Percentiles rank a stretch among this genome's conserved stretches.
These are phyloP conservation scores for Desoria tigrina DNA, from an alignment of 2,888 invertebrate genomes.

Conservation along the genomic window DNA sequence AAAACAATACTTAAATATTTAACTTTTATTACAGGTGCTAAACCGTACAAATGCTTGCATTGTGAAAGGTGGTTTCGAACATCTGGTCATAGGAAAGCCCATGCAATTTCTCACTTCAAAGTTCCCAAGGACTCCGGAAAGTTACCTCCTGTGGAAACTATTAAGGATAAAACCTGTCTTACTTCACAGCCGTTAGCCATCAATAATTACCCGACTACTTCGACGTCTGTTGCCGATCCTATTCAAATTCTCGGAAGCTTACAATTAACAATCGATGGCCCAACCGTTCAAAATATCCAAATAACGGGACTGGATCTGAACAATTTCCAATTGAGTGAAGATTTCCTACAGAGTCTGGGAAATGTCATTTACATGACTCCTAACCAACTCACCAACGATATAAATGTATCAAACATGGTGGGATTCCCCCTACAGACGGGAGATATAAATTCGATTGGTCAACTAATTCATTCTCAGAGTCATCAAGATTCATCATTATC, in stretches of 20 bases:
- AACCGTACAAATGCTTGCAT: slow-evolving; percentile 82
- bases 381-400: slow-evolving; percentile 17
- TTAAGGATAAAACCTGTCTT: slow-evolving; percentile 21
- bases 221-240: not conserved
- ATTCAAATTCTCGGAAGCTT: slow-evolving; percentile 56
- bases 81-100: slow-evolving; percentile 67
- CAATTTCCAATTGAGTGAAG: slow-evolving; percentile 59
- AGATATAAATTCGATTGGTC: too few relatives aligned
- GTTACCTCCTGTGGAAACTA: slow-evolving; percentile 25
- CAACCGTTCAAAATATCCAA: slow-evolving; percentile 56
- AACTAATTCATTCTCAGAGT: not conserved
- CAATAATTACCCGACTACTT: too few relatives aligned
- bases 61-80: slow-evolving; percentile 71
- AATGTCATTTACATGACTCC: slow-evolving; percentile 56
- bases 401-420: too few relatives aligned
- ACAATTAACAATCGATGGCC: slow-evolving; percentile 55
- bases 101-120: slow-evolving; percentile 62
- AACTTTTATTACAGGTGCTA: too few relatives aligned
- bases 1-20: too few relatives aligned
- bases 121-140: not conserved
- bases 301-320: slow-evolving; percentile 59
- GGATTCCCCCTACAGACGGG: too few relatives aligned
- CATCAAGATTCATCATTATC: not conserved
- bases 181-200: not conserved
- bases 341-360: slow-evolving; percentile 58